phyloP scores from a whole-genome alignment of 1,140 invertebrate species.

The Leguminivora glycinivorella region DNA sequence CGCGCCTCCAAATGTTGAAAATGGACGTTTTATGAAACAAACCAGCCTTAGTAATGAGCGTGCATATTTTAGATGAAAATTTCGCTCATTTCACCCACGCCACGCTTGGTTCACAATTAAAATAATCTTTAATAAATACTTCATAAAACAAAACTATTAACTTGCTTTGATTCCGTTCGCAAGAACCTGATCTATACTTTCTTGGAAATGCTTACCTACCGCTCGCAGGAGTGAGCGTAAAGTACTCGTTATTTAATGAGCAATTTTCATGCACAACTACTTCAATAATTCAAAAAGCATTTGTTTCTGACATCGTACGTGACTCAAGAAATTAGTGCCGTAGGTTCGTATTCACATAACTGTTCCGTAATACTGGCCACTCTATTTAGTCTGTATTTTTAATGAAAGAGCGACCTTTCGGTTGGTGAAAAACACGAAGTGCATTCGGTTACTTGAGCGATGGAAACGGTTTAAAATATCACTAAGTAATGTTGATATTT shows the following conservation, averaged over 20 bases:
- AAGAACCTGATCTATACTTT: background rate
- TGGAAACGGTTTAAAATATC: background rate
- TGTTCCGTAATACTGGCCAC: conserved; percentile 9
- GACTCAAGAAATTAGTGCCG: conserved; percentile 57
- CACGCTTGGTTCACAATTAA: background rate
- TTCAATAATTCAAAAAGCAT: conserved; percentile 66
- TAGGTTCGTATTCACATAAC: conserved; percentile 32
- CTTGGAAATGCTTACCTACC: conserved; percentile 11
- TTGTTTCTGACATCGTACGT: conserved; percentile 69
- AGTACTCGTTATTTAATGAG: conserved; percentile 22
- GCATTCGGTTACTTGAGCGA: background rate
- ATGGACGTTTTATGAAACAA: conserved; percentile 27
- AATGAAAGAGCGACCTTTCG: conserved; percentile 21
- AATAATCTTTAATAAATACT: background rate
- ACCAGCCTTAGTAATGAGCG: background rate
- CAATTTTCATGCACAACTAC: conserved; percentile 41
- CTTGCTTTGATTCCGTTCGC: background rate
- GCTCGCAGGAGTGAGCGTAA: conserved; percentile 9
- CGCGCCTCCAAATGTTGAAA: conserved; percentile 19
- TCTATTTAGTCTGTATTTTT: conserved; percentile 25
- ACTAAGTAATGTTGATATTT: conserved; percentile 11
- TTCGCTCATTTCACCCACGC: background rate
- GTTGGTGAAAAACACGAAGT: background rate
- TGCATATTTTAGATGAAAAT: background rate
- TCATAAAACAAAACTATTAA: background rate